Base-by-base conservation (phyloP, 2,113 vertebrate genomes). In the Natator depressus region DNA sequence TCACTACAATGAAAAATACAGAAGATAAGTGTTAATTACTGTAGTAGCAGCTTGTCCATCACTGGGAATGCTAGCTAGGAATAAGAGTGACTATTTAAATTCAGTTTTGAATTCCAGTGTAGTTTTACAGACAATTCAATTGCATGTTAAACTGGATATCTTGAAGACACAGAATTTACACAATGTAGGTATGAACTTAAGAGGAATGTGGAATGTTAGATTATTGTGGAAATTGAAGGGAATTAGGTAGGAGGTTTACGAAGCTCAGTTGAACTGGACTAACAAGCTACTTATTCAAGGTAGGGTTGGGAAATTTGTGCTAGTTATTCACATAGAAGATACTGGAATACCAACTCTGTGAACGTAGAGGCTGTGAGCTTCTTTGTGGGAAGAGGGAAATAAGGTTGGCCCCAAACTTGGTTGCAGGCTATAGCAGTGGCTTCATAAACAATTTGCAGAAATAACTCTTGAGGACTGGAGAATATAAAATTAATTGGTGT, bases 401-500 rank as follows among this genome's bases (percentile, higher is more conserved):
- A 0, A 1, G 55, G 31, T 55, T 96, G 13, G 11, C 47, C 2
- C 85, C 31, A 84, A 20, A 51, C 10, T 76, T 92, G 8, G 6
- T 12, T 90, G 80, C 51, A 81, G 20, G n/a, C 14, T 25, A 4
- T n/a, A 91, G 51, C 10, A 75, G 9, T 75, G 8, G 80, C 82
- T 90, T 38, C 87, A 4, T 83, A 65, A 62, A 27, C 89, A 57
- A 69, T 49, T 42, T 88, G 20, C 80, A 80, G 29, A 8, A 78
- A 53, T 55, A 14, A 55, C 29, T 42, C 69, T 35, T 84, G 20
- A 92, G 25, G 5, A 88, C 31, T 84, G 24, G 65, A 2, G 84
- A 65, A 83, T 88, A 85, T 89, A 95, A 84, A 10, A 42, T 65
- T 47, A 86, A 85, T 90, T 85, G 42, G 7, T 87, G 53, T 92